phyloP scores from a whole-genome alignment of 2,113 vertebrate species.

The Brachirus orientalis region DNA sequence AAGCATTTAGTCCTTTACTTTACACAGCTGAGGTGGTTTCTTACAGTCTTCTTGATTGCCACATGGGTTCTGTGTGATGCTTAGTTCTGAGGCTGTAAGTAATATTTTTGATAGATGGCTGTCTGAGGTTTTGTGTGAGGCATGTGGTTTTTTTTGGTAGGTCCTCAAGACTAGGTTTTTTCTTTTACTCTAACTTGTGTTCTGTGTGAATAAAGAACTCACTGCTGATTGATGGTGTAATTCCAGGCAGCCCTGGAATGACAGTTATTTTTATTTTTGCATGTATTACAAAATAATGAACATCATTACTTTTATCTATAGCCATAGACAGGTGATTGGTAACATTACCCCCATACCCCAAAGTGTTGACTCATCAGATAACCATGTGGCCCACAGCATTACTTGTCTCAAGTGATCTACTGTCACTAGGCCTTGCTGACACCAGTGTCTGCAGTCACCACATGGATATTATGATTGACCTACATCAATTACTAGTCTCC shows the following conservation, averaged over 20 bases:
- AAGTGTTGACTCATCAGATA: conserved; percentile 62
- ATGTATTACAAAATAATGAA: conserved; percentile 21
- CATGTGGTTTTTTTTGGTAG: conserved; percentile 15
- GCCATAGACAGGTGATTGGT: conserved; percentile 11
- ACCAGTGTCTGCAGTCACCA: conserved; percentile 52
- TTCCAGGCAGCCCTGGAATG: not conserved
- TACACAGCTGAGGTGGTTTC: conserved; percentile 22
- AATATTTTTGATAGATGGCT: conserved; percentile 43
- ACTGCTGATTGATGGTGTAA: conserved; percentile 25
- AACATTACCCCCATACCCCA: conserved; percentile 18
- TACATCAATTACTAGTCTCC: conserved; percentile 60
- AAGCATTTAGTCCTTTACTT: conserved; percentile 53
- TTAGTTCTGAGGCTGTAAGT: conserved; percentile 20
- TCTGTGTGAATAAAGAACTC: conserved; percentile 20
- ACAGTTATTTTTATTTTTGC: conserved; percentile 21
- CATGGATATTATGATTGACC: conserved; percentile 70
- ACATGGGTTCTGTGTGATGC: conserved; percentile 31
- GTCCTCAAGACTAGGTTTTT: not conserved
- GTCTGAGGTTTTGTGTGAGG: conserved; percentile 18
- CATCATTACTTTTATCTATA: conserved; percentile 23
- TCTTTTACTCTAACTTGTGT: conserved; percentile 11
- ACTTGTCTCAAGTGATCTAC: conserved; percentile 68
- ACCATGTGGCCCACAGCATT: conserved; percentile 49
- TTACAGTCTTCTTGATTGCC: conserved; percentile 42
- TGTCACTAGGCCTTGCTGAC: conserved; percentile 60